Evolutionary conservation across 2,113 vertebrate species (phyloP).

Genomic region (Microtus ochrogaster): DNA sequence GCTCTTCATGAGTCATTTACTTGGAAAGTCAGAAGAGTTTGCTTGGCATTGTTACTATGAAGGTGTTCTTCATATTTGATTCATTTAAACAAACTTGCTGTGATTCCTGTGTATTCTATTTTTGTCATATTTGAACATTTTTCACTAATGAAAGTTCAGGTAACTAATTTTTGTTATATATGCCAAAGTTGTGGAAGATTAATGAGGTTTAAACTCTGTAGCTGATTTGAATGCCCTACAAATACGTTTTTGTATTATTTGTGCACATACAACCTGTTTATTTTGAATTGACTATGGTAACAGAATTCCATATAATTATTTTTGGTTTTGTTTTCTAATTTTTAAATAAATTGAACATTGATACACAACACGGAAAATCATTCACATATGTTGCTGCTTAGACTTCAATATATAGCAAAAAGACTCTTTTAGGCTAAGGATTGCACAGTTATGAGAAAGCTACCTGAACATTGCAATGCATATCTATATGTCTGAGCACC

Average conservation of each 20-base stretch:
- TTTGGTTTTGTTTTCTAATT: not conserved
- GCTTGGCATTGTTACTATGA: not conserved
- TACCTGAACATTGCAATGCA: not conserved
- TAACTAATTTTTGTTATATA: not conserved
- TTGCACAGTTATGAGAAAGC: not conserved
- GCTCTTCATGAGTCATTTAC: not conserved
- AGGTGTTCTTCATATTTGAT: not conserved
- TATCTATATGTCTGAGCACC: not conserved
- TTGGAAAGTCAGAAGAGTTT: not conserved
- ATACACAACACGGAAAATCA: not conserved
- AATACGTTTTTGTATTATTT: not conserved
- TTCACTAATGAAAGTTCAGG: not conserved
- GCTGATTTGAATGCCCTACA: not conserved
- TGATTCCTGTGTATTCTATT: not conserved
- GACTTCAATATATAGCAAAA: too few species aligned
- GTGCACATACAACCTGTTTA: too few species aligned
- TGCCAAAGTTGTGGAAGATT: not conserved
- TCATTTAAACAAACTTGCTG: not conserved
- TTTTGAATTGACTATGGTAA: not conserved
- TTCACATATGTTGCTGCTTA: not conserved
- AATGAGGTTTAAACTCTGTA: not conserved
- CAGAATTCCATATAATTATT: not conserved
- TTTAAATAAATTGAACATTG: not conserved
- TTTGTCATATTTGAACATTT: not conserved
- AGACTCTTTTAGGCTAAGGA: not conserved